Percentiles rank a stretch among this genome's conserved stretches.
These are phyloP conservation scores for Pipra filicauda DNA, from an alignment of 2,113 vertebrate species.

Conservation along the genomic window DNA sequence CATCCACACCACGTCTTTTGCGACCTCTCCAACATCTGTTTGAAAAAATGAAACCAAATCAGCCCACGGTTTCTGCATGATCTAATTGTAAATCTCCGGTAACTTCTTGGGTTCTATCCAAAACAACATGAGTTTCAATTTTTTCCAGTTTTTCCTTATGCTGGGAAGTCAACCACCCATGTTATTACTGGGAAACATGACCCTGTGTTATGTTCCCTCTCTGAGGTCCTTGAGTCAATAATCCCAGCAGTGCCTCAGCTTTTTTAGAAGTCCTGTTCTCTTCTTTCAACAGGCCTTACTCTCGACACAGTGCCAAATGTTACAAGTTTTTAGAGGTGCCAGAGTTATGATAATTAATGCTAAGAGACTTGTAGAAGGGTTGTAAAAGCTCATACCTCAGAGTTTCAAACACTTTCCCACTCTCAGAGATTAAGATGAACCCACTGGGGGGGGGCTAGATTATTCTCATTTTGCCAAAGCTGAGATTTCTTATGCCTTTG, in stretches of 20 bases:
- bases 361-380: slow-evolving; percentile 45
- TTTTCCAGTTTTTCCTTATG: slow-evolving; percentile 50
- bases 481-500: neutral
- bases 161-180: slow-evolving; percentile 59
- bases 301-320: slow-evolving; percentile 27
- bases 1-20: slow-evolving; percentile 33
- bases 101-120: slow-evolving; percentile 48
- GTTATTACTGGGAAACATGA: slow-evolving; percentile 54
- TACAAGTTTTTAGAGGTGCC: slow-evolving; percentile 55
- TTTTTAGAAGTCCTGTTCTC: slow-evolving; percentile 51
- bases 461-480: neutral
- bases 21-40: slow-evolving; percentile 61
- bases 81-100: slow-evolving; percentile 60
- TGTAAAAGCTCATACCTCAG: slow-evolving; percentile 48
- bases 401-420: slow-evolving; percentile 28
- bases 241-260: slow-evolving; percentile 48
- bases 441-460: neutral
- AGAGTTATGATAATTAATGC: slow-evolving; percentile 50
- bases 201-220: slow-evolving; percentile 48
- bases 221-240: slow-evolving; percentile 55
- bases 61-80: slow-evolving; percentile 39
- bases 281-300: slow-evolving; percentile 43
- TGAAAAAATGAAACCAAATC: slow-evolving; percentile 61
- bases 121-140: slow-evolving; percentile 47
- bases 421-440: slow-evolving; percentile 12